Percentiles rank a stretch among this genome's conserved stretches.
These are phyloP conservation scores for Forpus xanthops DNA, from an alignment of 2,797 vertebrate genomes.

Conservation along the genomic window DNA sequence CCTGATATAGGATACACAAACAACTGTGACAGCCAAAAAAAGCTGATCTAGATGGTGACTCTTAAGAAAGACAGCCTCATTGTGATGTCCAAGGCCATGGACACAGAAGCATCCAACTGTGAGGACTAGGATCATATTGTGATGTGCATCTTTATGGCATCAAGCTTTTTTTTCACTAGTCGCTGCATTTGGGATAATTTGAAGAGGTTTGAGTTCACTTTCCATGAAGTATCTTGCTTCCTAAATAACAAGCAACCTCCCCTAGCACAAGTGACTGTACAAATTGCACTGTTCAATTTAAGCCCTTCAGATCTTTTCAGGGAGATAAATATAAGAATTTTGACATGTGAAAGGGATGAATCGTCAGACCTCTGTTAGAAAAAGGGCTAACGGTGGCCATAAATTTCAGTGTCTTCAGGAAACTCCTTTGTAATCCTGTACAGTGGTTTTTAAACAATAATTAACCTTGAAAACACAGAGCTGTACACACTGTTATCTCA, in stretches of 20 bases:
- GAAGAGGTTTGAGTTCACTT: neutral
- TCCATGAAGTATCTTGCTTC: neutral
- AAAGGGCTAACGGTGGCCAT: neutral
- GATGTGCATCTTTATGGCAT: neutral
- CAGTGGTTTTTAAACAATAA: neutral
- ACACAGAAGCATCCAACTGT: rapidly evolving
- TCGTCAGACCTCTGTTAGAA: neutral
- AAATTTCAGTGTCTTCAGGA: neutral
- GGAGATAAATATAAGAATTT: neutral
- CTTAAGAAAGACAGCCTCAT: neutral
- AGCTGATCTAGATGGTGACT: neutral
- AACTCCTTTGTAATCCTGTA: neutral
- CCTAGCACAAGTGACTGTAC: neutral
- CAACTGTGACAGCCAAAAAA: neutral
- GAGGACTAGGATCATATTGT: neutral
- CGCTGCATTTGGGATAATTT: neutral
- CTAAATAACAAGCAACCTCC: neutral
- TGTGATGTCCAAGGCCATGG: neutral
- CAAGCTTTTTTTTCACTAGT: neutral
- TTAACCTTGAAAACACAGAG: neutral
- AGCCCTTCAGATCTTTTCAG: neutral
- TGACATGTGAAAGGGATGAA: neutral
- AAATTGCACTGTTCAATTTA: neutral
- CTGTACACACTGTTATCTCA: neutral
- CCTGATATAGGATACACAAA: neutral